Percentiles rank a stretch among this genome's conserved stretches.
These are phyloP conservation scores for Leptocoma aspasia DNA, from an alignment of 2,113 vertebrate species.

Conservation along the genomic window DNA sequence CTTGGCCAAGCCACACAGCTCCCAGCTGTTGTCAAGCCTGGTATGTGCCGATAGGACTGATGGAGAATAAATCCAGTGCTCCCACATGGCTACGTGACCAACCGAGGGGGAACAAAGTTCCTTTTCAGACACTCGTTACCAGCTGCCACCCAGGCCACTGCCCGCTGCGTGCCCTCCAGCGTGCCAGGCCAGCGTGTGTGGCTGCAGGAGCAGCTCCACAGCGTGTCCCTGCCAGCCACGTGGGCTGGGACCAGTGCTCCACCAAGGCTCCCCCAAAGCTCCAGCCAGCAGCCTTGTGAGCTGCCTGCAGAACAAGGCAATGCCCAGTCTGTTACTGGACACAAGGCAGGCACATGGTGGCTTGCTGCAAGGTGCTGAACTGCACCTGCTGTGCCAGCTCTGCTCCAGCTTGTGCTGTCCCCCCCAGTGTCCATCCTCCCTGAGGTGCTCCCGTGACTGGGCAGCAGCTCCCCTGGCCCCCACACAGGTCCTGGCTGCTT, in stretches of 20 bases:
- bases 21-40: slow-evolving; percentile 57
- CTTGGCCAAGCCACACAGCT: slow-evolving; percentile 28
- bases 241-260: rapidly evolving
- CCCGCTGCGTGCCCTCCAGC: not conserved
- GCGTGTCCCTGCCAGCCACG: rapidly evolving
- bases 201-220: rapidly evolving
- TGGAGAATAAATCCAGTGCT: slow-evolving; percentile 28
- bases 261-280: not conserved
- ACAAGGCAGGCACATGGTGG: rapidly evolving
- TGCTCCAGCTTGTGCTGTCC: not conserved
- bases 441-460: rapidly evolving
- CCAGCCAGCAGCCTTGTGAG: rapidly evolving
- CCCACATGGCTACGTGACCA: slow-evolving; percentile 48
- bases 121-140: not conserved
- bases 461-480: not conserved
- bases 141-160: not conserved
- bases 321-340: not conserved
- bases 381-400: not conserved
- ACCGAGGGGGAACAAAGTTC: slow-evolving; percentile 9
- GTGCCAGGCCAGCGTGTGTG: not conserved
- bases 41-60: not conserved
- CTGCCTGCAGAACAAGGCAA: not conserved
- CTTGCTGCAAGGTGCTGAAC: not conserved
- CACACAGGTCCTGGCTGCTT: not conserved
- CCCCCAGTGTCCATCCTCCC: not conserved